Conservation (phyloP, 37 sponge, comb jelly and placozoan genomes). For the Geodia barretti region DNA sequence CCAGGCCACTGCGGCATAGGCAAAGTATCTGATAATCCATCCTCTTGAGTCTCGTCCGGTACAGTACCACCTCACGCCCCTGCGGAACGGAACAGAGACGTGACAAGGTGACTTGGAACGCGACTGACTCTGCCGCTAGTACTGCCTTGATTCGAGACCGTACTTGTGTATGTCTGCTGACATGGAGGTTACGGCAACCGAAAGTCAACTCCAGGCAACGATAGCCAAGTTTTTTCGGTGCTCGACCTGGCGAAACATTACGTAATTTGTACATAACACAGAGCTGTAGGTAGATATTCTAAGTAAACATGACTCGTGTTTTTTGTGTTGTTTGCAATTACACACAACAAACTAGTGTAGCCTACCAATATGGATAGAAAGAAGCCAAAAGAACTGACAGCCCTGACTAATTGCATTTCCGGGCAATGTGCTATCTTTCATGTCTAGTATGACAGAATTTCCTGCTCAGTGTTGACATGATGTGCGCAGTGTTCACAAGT, state of each 20-base stretch:
- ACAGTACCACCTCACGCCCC: not conserved
- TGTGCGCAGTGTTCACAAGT: too few species aligned
- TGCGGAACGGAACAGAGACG: not conserved
- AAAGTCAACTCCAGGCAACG: constrained; percentile 82
- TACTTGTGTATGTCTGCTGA: constrained; percentile 95
- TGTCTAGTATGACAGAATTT: too few species aligned
- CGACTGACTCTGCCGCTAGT: not conserved
- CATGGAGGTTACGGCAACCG: constrained; percentile 77
- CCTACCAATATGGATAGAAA: too few species aligned
- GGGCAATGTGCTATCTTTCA: too few species aligned
- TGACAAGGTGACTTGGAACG: not conserved
- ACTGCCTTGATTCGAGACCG: constrained; percentile 83
- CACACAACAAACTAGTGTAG: too few species aligned
- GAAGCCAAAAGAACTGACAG: too few species aligned
- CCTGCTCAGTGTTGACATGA: too few species aligned
- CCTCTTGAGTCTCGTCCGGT: constrained; percentile 65
- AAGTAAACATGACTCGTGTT: too few species aligned
- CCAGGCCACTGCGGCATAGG: constrained; percentile 86
- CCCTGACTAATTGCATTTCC: too few species aligned
- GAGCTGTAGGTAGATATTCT: too few species aligned
- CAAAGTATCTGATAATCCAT: constrained; percentile 74
- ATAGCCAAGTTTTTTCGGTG: constrained; percentile 86
- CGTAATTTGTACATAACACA: too few species aligned
- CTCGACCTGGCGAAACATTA: constrained; percentile 63
- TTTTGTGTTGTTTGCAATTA: too few species aligned